Evolutionary conservation across 2,113 vertebrate species (phyloP).

Genomic region (Crocuta crocuta): DNA sequence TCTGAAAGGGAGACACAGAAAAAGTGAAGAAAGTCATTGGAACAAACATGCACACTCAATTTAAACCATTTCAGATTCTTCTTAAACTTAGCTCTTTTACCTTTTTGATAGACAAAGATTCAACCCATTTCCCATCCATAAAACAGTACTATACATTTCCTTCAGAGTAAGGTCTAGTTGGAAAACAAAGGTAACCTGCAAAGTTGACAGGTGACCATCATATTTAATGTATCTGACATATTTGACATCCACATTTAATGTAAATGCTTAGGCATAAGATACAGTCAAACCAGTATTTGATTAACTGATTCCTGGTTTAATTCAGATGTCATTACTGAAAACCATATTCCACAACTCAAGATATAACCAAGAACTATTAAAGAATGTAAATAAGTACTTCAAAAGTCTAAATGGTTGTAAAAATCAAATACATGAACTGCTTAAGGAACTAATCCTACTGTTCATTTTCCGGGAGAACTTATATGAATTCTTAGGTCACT

Average conservation of each 20-base stretch:
- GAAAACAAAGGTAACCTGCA: not conserved
- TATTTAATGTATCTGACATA: too few species aligned
- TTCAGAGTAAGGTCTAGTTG: not conserved
- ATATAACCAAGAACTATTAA: not conserved
- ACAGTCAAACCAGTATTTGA: not conserved
- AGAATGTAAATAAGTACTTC: not conserved
- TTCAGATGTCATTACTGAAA: not conserved
- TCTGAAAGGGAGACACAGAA: slow-evolving; percentile 64
- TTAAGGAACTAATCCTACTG: not conserved
- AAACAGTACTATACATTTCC: not conserved
- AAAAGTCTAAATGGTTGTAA: not conserved
- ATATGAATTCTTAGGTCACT: not conserved
- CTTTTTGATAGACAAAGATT: not conserved
- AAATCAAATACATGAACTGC: not conserved
- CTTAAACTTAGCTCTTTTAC: not conserved
- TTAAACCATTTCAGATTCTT: slow-evolving; percentile 15
- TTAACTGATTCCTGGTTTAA: slow-evolving; percentile 29
- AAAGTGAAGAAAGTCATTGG: not conserved
- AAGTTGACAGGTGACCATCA: not conserved
- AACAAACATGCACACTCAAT: not conserved
- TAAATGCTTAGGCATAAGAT: not conserved
- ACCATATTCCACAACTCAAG: not conserved
- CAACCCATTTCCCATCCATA: not conserved
- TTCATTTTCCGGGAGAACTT: not conserved
- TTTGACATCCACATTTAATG: not conserved